Evolutionary conservation across 2,888 invertebrate genomes (phyloP), one percentile per base, ranked within the genome.

Genomic region (Atherix ibis): DNA sequence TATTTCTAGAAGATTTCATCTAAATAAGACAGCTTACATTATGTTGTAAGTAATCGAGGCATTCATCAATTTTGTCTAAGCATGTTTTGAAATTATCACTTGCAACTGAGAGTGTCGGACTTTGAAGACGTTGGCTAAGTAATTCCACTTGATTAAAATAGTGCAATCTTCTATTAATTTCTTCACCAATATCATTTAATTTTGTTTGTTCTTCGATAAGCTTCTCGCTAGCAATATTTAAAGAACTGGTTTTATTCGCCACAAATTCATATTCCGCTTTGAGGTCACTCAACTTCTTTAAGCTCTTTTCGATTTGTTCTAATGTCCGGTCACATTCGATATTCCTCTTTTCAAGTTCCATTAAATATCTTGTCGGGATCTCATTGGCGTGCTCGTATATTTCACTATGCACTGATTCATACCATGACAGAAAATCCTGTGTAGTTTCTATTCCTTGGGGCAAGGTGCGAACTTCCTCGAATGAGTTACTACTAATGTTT

Each of bases 201-300:
- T 79, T 74, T 32, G 75, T 77, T 64, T 92, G 92, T 52, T 94
- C 89, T 2, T 81, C 78, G 40, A 92, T 71, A 5, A 95, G 64
- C 50, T 92, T 84, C 51, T 94, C 91, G 56, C 94, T 94, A 43
- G 87, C 84, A 38, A 73, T 76, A 53, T 95, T 91, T 4, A 95
- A 63, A 1, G 88, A 83, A 54, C 84, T 88, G 0, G 94, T 95
- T 64, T 92, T 94, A 39, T 80, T 76, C 0, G 91, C 84, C 1
- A 94, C 92, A 51, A 81, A 72, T 34, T 78, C 71, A 52, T 89
- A 92, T 48, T 89, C 80, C 34, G 73, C 69, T 27, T 77, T 71
- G 1, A 95, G 59, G 26, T 72, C 69, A 27, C 71, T 65, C 29
- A 94, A 66, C 43, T 81, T 77, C 15, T 71, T 65, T 50, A 88